Evolutionary conservation across 2,113 vertebrate species (phyloP).

Genomic region (Psephotus haematonotus): DNA sequence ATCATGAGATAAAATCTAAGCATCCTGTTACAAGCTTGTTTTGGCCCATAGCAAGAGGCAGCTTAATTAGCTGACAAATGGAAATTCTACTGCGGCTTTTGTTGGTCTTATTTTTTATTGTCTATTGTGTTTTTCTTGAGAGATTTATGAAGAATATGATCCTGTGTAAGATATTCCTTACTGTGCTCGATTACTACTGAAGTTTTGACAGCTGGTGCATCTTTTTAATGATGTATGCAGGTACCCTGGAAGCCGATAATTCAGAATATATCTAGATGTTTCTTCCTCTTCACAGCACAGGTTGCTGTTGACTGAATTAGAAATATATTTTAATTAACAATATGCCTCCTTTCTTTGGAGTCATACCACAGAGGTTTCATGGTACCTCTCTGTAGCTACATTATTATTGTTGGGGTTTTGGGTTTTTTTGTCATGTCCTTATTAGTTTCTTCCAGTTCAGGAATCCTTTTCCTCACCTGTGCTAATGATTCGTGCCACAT

Average conservation of each 20-base stretch:
- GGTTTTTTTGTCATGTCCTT: background rate
- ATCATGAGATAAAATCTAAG: background rate
- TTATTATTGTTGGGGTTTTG: background rate
- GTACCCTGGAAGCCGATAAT: background rate
- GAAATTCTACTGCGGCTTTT: background rate
- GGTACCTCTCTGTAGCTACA: background rate
- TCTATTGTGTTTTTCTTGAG: background rate
- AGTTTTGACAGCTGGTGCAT: background rate
- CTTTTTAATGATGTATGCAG: background rate
- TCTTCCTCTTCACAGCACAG: background rate
- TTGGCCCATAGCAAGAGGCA: background rate
- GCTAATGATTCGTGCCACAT: background rate
- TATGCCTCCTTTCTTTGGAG: background rate
- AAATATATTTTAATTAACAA: background rate
- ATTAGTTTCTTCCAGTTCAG: background rate
- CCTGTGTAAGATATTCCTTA: background rate
- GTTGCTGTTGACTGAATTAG: background rate
- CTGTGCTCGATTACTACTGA: background rate
- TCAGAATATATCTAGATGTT: background rate
- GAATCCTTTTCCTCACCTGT: background rate
- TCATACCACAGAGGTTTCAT: background rate
- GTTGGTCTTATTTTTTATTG: background rate
- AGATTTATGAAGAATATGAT: background rate
- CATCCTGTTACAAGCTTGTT: background rate
- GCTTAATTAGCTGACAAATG: background rate